Conservation (phyloP, 1,140 invertebrate species). For the Papilio helenus region DNA sequence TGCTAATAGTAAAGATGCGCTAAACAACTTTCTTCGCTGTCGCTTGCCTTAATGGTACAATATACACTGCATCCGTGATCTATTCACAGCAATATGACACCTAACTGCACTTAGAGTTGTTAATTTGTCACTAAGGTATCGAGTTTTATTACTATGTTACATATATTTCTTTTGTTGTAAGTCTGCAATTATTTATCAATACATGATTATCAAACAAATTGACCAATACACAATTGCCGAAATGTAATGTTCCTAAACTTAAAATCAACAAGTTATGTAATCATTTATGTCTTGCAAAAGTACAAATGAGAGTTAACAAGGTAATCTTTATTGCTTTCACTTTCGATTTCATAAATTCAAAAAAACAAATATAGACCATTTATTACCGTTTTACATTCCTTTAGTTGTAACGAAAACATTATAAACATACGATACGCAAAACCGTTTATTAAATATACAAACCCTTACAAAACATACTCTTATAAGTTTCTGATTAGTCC, state of each 20-base stretch:
- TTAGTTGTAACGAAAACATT: neutral
- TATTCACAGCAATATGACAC: neutral
- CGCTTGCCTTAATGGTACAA: conserved; percentile 7
- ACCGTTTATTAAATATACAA: neutral
- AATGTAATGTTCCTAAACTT: conserved; percentile 9
- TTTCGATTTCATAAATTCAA: conserved; percentile 30
- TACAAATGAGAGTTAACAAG: conserved; percentile 27
- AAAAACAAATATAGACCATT: neutral
- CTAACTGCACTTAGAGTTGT: neutral
- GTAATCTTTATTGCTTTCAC: conserved; percentile 36
- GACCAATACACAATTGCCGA: neutral
- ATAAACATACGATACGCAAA: neutral
- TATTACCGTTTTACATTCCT: neutral
- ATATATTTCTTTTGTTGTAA: neutral
- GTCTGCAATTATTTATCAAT: neutral
- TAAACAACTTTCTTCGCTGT: conserved; percentile 32
- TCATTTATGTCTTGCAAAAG: conserved; percentile 20
- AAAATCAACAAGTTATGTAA: conserved; percentile 20
- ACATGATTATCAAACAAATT: conserved; percentile 4
- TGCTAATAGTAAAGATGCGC: conserved; percentile 30
- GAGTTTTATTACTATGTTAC: too few species aligned
- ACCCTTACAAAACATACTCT: neutral
- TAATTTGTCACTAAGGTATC: neutral
- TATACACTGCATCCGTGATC: neutral
- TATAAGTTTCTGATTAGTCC: neutral